Conservation (phyloP, 2,797 vertebrate species). For the Urosaurus nigricauda region DNA sequence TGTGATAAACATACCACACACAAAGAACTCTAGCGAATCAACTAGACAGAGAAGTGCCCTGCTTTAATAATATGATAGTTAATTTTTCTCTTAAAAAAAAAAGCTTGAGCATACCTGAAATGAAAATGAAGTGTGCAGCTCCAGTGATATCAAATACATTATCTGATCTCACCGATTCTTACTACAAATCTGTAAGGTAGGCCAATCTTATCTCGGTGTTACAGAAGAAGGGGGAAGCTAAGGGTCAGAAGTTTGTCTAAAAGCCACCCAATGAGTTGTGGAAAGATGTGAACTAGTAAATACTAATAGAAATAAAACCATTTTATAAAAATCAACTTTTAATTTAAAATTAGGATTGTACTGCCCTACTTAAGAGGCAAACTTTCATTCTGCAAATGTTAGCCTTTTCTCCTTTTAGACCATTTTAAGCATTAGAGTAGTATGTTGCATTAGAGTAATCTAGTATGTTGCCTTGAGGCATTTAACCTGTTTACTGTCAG, state of each 20-base stretch:
- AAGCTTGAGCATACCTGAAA: neutral
- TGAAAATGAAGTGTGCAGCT: neutral
- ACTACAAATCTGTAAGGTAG: neutral
- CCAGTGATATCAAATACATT: neutral
- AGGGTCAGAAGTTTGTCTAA: too few species aligned
- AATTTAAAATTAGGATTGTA: neutral
- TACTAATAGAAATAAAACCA: too few species aligned
- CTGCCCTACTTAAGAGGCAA: conserved; percentile 19
- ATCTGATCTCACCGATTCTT: neutral
- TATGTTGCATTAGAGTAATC: neutral
- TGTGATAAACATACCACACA: neutral
- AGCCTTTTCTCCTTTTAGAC: neutral
- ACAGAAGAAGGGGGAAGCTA: neutral
- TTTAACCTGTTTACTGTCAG: conserved; percentile 29
- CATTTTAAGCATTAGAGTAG: neutral
- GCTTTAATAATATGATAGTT: neutral
- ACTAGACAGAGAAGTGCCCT: neutral
- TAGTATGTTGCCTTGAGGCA: conserved; percentile 43
- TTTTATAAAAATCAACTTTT: neutral
- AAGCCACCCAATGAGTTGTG: neutral
- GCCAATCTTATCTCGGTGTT: neutral
- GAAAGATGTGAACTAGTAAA: neutral
- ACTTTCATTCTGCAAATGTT: conserved; percentile 24
- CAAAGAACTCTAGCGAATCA: neutral
- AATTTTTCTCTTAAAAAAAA: neutral